Evolutionary conservation across 2,797 vertebrate species (phyloP).

Genomic region (Pterois miles): DNA sequence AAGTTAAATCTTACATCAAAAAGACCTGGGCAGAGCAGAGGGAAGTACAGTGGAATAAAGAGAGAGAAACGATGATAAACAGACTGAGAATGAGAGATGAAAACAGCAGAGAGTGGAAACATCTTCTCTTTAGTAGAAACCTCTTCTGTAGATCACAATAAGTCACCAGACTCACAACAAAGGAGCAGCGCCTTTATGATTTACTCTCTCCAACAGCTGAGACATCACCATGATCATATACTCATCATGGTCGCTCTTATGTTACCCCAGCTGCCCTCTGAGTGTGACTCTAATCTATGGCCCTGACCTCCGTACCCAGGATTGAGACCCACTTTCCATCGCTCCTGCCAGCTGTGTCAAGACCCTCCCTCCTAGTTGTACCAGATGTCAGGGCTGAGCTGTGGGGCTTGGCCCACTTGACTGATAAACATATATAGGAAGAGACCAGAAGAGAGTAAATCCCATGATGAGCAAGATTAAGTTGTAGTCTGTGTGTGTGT

Average conservation of each 20-base stretch:
- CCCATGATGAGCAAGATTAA: constrained; percentile 36
- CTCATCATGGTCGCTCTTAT: constrained; percentile 8
- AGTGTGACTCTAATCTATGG: constrained; percentile 29
- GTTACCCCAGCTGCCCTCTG: constrained; percentile 17
- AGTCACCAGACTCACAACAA: constrained; percentile 3
- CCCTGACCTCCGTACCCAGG: constrained; percentile 2
- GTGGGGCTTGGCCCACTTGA: constrained; percentile 43
- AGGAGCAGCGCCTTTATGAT: not conserved
- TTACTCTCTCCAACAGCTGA: not conserved
- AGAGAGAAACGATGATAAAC: not conserved
- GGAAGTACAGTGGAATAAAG: not conserved
- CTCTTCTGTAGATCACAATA: not conserved
- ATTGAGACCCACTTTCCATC: constrained; percentile 49
- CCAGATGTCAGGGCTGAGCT: constrained; percentile 53
- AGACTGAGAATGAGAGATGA: not conserved
- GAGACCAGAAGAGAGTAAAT: constrained; percentile 21
- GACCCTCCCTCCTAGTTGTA: constrained; percentile 32
- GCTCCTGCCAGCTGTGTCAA: constrained; percentile 32
- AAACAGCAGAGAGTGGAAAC: not conserved
- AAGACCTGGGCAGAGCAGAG: not conserved
- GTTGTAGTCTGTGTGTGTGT: not conserved
- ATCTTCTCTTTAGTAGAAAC: not conserved
- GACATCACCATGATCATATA: not conserved
- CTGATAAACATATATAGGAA: not conserved
- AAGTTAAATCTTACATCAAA: not conserved